Percentiles rank a stretch among this genome's conserved stretches.
These are phyloP conservation scores for Pheosia gnoma DNA, from an alignment of 2,888 invertebrate species.

Conservation along the genomic window DNA sequence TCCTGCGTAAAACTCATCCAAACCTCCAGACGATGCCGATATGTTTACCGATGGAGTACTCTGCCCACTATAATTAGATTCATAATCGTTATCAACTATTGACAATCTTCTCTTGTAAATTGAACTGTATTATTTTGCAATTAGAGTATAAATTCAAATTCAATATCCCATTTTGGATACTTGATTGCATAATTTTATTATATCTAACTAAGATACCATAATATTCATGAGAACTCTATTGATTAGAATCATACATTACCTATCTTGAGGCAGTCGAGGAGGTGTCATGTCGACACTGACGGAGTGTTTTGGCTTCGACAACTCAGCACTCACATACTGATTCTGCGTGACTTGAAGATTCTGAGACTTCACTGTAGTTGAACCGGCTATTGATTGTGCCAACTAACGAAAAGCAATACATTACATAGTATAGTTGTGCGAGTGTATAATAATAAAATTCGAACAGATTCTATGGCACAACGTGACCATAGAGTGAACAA, in stretches of 20 bases:
- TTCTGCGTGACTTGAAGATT: slow-evolving; percentile 51
- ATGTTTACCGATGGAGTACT: slow-evolving; percentile 59
- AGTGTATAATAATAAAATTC: neutral
- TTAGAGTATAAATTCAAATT: neutral
- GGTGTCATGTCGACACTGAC: slow-evolving; percentile 70
- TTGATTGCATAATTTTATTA: neutral
- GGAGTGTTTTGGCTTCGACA: slow-evolving; percentile 56
- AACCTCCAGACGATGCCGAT: slow-evolving; percentile 86
- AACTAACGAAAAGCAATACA: slow-evolving; percentile 47
- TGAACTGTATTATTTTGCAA: neutral
- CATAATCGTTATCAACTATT: no score
- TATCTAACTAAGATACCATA: no score
- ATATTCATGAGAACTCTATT: no score
- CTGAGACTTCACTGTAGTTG: slow-evolving; percentile 45
- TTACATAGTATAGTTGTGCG: neutral
- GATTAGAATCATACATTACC: neutral
- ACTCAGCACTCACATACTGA: slow-evolving; percentile 66
- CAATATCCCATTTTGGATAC: neutral
- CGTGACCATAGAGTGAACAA: neutral
- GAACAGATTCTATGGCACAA: neutral
- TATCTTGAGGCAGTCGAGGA: slow-evolving; percentile 48
- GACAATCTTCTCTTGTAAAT: neutral
- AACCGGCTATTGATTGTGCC: slow-evolving; percentile 64
- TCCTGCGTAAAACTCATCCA: slow-evolving; percentile 86
- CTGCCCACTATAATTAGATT: slow-evolving; percentile 43